phyloP scores from a whole-genome alignment of 2,888 invertebrate genomes.

The Dryobota labecula region DNA sequence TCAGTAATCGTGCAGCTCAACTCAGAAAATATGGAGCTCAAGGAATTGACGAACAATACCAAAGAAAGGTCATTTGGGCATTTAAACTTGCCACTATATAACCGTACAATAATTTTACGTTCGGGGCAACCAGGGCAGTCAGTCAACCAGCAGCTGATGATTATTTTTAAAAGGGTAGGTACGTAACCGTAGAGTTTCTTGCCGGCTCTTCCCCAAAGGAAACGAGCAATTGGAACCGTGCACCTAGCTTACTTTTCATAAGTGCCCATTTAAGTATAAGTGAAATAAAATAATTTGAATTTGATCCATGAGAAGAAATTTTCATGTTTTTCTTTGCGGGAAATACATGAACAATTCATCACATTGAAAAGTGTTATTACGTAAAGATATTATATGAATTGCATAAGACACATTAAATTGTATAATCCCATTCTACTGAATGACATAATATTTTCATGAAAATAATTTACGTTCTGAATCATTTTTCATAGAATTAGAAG shows the following conservation, averaged over 20 bases:
- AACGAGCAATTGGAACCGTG: not conserved
- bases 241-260: not conserved
- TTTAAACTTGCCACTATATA: too few relatives aligned
- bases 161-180: not conserved
- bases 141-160: not conserved
- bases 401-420: not conserved
- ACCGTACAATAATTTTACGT: too few relatives aligned
- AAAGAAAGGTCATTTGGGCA: too few relatives aligned
- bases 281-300: not conserved
- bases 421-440: not conserved
- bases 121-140: not conserved
- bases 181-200: too few relatives aligned
- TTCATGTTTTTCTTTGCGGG: not conserved
- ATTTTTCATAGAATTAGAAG: constrained; percentile 13
- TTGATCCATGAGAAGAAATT: too few relatives aligned
- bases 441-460: constrained; percentile 11
- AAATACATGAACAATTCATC: not conserved
- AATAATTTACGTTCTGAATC: constrained; percentile 8
- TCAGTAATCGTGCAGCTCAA: too few relatives aligned
- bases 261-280: not conserved
- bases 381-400: not conserved
- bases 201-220: not conserved
- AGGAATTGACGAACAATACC: too few relatives aligned
- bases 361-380: not conserved
- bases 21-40: too few relatives aligned